Evolutionary conservation across 2,888 invertebrate species (phyloP), one percentile per base, ranked within the genome.

Genomic region (Thymelicus sylvestris): DNA sequence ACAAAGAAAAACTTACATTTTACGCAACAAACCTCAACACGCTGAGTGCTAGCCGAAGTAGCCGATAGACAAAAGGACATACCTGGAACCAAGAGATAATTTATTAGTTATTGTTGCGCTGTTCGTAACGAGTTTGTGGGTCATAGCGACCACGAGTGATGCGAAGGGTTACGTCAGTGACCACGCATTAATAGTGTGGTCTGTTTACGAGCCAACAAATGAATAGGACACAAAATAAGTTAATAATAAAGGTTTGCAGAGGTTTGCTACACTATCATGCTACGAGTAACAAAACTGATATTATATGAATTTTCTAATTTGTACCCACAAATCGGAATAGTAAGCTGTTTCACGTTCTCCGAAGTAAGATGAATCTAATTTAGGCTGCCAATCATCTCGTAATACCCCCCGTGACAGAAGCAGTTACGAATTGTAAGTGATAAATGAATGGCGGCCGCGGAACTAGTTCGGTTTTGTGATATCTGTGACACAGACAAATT

Each of bases 81-180:
- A 74, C 74, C 74, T 74, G 72, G 52, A 74, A 74, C 61, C 48
- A 72, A 68, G 68, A 70, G 71, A 68, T 60, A 66, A 74, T 67
- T 72, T 61, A 72, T 62, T 68, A 73, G 64, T 66, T 59, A 50
- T 63, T 67, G 65, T 66, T 59, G 73, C 39, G 73, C 55, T 48
- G 19, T 63, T 55, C 60, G 13, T 62, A 55, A 62, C 64, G 68
- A 67, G 68, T 76, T 73, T 76, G 74, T 77, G 74, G 79, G 80
- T 78, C 79, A 75, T 19, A 59, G 72, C 71, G 72, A 77, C 79
- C 75, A 74, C 76, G 76, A 66, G 66, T 66, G 57, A 67, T 55
- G 60, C 64, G 72, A 72, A 67, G 70, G 66, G 61, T 79, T 79
- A 73, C 79, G 65, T 74, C 72, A 74, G 39, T 65, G 67, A 71